Evolutionary conservation across 2,888 invertebrate genomes (phyloP), one percentile per base, ranked within the genome.

Genomic region (Aporophyla nigra): DNA sequence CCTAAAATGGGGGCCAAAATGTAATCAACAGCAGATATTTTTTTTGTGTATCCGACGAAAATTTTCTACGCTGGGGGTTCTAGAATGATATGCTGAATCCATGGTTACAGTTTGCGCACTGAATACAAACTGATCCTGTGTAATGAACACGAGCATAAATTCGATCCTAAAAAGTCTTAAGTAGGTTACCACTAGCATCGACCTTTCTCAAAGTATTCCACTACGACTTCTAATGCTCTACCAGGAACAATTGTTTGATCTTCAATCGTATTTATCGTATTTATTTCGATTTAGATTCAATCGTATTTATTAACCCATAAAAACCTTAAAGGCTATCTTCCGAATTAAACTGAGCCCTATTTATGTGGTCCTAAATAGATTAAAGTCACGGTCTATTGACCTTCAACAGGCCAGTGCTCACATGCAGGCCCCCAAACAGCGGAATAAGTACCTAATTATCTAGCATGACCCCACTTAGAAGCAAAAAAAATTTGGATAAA

Each of bases 401-500:
- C 67, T 62, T 54, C 58, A 80, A 78, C 66, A 70, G 73, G 65
- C 43, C 53, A 59, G 27, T 56, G 73, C 58, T 66, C 74, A 66
- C 84, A 71, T 68, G 51, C 74, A 76, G 58, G 59, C 65, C 75
- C 61, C 33, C 49, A 65, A 27, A 71, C n/a, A 46, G 61, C 43
- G 56, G 71, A 76, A 78, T 77, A 63, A 77, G 74, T 82, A 74
- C 69, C 73, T 84, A 86, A 88, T 89, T 88, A 89, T 80, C 78
- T 76, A 69, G 49, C 78, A 67, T 81, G 84, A 83, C 81, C 88
- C 86, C 68, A 82, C 80, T 83, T 80, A 70, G 16, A 65, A 40
- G 61, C 49, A 75, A 51, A 81, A 84, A 84, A 74, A 86, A 76
- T 68, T 81, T 84, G 79, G 78, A 76, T 83, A 84, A 78, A 85